Evolutionary conservation across 2,797 vertebrate genomes (phyloP).

Genomic region (Takifugu ocellatus): DNA sequence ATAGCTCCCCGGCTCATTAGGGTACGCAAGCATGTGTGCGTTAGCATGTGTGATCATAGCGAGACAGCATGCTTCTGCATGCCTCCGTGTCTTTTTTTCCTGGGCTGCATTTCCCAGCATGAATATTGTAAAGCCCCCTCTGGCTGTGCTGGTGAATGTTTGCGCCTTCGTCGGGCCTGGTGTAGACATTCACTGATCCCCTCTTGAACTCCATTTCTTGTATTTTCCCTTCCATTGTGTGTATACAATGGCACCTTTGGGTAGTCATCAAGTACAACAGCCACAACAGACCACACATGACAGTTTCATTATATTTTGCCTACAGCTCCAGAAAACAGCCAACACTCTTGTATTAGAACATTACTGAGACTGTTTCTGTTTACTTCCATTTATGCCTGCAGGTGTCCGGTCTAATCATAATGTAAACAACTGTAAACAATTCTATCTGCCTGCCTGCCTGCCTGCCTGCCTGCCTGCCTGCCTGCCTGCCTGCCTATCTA

Average conservation of each 20-base stretch:
- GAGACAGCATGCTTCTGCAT: too few relatives aligned
- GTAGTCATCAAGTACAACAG: conserved; percentile 19
- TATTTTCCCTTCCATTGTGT: conserved; percentile 7
- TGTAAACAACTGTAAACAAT: background rate
- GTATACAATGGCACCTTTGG: conserved; percentile 18
- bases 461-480: too few relatives aligned
- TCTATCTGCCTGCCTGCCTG: too few relatives aligned
- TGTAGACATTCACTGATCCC: conserved; percentile 2
- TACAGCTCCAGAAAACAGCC: conserved; percentile 15
- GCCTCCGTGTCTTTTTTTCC: too few relatives aligned
- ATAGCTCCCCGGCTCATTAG: too few relatives aligned
- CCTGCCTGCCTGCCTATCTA: too few relatives aligned
- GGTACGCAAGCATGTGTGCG: too few relatives aligned
- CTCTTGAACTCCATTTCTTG: background rate
- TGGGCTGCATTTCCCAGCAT: too few relatives aligned
- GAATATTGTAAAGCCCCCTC: conserved; percentile 6
- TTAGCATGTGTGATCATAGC: too few relatives aligned
- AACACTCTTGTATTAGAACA: conserved; percentile 2
- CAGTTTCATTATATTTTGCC: conserved; percentile 38
- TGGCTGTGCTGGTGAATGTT: conserved; percentile 3
- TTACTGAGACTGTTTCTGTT: conserved; percentile 8
- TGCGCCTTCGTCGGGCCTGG: background rate
- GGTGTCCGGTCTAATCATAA: conserved; percentile 1
- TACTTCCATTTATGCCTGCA: background rate
- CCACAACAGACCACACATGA: conserved; percentile 13